These are phyloP conservation scores for Formica exsecta DNA, from an alignment of 1,140 invertebrate species.

Conservation along the genomic window DNA sequence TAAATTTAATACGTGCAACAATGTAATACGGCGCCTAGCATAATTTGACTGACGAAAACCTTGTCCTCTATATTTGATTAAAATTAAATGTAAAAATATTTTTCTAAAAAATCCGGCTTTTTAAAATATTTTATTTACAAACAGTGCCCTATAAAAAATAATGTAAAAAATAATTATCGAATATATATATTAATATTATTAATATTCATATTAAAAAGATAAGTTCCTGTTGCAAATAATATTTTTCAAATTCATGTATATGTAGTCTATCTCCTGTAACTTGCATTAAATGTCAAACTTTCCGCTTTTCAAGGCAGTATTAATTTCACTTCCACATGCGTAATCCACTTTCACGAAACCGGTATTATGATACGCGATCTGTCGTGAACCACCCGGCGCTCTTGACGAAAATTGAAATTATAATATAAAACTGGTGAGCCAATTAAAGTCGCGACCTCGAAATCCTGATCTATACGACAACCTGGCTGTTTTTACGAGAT, in stretches of 20 bases:
- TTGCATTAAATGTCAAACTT: slow-evolving; percentile 52
- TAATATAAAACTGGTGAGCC: slow-evolving; percentile 32
- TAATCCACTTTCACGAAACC: slow-evolving; percentile 63
- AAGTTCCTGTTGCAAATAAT: not conserved
- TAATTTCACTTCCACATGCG: slow-evolving; percentile 59
- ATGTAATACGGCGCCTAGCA: not conserved
- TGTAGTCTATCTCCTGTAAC: not conserved
- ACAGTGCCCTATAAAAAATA: slow-evolving; percentile 30
- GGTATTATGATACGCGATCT: slow-evolving; percentile 43
- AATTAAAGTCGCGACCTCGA: slow-evolving; percentile 32
- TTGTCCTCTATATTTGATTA: not conserved
- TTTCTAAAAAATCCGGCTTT: not conserved
- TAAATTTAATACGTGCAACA: not conserved
- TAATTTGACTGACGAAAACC: not conserved
- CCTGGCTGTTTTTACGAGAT: slow-evolving; percentile 8
- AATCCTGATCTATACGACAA: not conserved
- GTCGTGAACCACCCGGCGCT: not conserved
- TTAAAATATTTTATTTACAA: not conserved
- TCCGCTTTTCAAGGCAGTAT: slow-evolving; percentile 37
- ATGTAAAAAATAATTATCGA: not conserved
- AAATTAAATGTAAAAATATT: slow-evolving; percentile 24
- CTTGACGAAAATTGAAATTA: slow-evolving; percentile 12
- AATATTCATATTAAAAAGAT: not conserved
- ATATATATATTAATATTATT: no score
- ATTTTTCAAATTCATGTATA: slow-evolving; percentile 22